phyloP scores from a whole-genome alignment of 2,888 invertebrate species.

The Pheosia gnoma region DNA sequence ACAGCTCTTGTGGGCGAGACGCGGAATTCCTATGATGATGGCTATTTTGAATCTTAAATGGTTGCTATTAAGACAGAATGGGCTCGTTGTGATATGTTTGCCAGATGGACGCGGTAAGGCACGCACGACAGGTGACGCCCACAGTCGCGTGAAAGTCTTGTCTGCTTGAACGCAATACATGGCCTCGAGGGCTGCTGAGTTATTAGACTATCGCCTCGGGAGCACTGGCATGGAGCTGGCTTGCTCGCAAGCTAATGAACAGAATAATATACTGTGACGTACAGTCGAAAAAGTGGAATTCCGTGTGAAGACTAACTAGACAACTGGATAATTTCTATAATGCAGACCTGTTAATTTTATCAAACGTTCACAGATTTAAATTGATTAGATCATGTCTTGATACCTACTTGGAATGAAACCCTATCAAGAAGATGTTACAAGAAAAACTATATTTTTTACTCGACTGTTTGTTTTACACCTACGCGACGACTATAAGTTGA shows the following conservation, averaged over 20 bases:
- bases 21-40: conserved; percentile 19
- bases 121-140: conserved; percentile 70
- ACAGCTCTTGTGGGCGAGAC: conserved; percentile 42
- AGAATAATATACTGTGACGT: conserved; percentile 24
- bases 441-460: background rate
- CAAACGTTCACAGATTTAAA: background rate
- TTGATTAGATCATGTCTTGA: too few species aligned
- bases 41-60: conserved; percentile 27
- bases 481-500: conserved; percentile 13
- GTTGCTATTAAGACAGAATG: conserved; percentile 29
- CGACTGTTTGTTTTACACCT: conserved; percentile 12
- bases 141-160: conserved; percentile 63
- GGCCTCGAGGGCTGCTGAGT: conserved; percentile 42
- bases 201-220: conserved; percentile 35
- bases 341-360: background rate
- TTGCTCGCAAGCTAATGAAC: conserved; percentile 36
- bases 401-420: background rate
- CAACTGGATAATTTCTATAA: background rate
- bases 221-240: conserved; percentile 19
- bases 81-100: conserved; percentile 22
- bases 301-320: background rate
- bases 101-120: conserved; percentile 50
- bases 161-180: conserved; percentile 37
- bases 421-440: background rate
- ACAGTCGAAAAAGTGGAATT: conserved; percentile 2